Conservation (phyloP, 2,888 invertebrate genomes). For the Gastrophysa polygoni region DNA sequence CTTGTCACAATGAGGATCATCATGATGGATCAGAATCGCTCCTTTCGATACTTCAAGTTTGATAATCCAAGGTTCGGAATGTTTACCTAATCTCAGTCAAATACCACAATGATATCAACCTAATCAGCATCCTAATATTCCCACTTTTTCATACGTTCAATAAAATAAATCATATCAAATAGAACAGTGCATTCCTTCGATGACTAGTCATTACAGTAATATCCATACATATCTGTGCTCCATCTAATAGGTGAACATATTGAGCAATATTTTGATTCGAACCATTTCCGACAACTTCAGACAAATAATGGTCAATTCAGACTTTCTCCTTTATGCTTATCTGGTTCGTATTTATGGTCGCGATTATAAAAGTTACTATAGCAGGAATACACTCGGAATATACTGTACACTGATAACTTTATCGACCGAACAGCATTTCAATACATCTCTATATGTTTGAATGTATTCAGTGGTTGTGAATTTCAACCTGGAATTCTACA, state of each 20-base stretch:
- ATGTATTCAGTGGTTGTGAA: slow-evolving; percentile 13
- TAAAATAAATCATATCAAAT: background rate
- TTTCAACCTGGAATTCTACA: slow-evolving; percentile 4
- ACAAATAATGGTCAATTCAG: slow-evolving; percentile 28
- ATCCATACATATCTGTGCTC: background rate
- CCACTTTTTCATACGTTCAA: background rate
- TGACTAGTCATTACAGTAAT: background rate
- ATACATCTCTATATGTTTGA: slow-evolving; percentile 3
- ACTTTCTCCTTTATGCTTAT: slow-evolving; percentile 29
- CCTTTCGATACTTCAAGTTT: no score
- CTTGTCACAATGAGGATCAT: no score
- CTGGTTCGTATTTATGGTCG: slow-evolving; percentile 25
- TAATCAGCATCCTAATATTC: no score
- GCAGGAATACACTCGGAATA: slow-evolving; percentile 16
- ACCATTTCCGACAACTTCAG: slow-evolving; percentile 21
- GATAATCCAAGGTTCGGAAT: no score
- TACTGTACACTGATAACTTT: slow-evolving; percentile 13
- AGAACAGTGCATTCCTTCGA: background rate
- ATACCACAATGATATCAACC: no score
- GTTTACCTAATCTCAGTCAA: no score
- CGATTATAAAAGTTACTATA: slow-evolving; percentile 26
- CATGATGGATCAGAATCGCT: no score
- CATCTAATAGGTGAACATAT: background rate
- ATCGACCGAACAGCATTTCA: slow-evolving; percentile 9
- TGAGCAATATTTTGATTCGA: slow-evolving; percentile 20